A percentile compares a stretch with the other conserved stretches of the same genome.
phyloP scores from a whole-genome alignment of 2,888 invertebrate species.

The Agrotis clavis region DNA sequence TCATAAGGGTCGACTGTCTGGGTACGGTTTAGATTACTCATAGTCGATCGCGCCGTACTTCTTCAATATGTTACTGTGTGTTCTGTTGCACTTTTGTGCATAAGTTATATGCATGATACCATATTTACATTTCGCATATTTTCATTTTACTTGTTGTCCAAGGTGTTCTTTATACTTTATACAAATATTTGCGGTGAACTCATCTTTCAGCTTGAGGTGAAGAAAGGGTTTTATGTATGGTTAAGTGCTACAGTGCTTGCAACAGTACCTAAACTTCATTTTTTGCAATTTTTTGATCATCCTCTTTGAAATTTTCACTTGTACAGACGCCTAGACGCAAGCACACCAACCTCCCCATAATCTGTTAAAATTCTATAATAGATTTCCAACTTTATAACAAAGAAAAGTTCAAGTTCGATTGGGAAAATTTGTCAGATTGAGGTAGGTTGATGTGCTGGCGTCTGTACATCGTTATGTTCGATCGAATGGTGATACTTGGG shows the following conservation, averaged over 20 bases:
- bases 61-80: constrained; percentile 22
- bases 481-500: background rate
- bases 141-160: constrained; percentile 41
- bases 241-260: constrained; percentile 15
- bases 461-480: background rate
- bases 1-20: constrained; percentile 68
- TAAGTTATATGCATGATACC: constrained; percentile 22
- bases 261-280: constrained; percentile 1
- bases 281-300: constrained; percentile 9
- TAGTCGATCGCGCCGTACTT: constrained; percentile 62
- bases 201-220: constrained; percentile 42
- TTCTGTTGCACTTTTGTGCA: constrained; percentile 42
- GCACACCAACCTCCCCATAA: too few species aligned
- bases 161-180: constrained; percentile 43
- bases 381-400: too few species aligned
- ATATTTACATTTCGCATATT: constrained; percentile 49
- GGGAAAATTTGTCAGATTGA: too few species aligned
- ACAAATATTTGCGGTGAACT: constrained; percentile 53
- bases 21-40: constrained; percentile 72
- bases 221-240: constrained; percentile 19
- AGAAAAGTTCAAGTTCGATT: too few species aligned
- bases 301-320: constrained; percentile 1
- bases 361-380: too few species aligned
- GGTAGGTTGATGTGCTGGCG: too few species aligned
- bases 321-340: background rate